These are phyloP conservation scores for Tychaedon coryphoeus DNA, from an alignment of 2,113 vertebrate genomes.

Conservation along the genomic window DNA sequence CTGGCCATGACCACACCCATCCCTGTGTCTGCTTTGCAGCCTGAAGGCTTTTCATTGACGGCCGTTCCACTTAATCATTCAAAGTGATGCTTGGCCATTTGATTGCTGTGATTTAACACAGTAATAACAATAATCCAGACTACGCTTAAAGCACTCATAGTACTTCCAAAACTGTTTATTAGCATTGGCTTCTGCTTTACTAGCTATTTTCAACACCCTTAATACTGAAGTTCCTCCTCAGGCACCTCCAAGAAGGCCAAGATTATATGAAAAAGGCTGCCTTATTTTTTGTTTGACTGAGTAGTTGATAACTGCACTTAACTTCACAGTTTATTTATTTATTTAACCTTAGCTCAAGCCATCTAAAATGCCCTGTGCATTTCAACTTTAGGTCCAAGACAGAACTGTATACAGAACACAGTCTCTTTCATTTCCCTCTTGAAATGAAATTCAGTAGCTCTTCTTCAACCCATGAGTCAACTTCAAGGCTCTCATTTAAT, in stretches of 20 bases:
- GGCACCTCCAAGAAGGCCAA: conserved; percentile 11
- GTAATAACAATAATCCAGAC: conserved; percentile 66
- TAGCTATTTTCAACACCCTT: conserved; percentile 63
- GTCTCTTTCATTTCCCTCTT: not conserved
- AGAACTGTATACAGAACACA: not conserved
- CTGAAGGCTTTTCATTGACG: conserved; percentile 39
- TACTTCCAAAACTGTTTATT: conserved; percentile 67
- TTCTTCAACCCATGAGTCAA: not conserved
- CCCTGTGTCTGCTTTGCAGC: not conserved
- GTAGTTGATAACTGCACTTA: conserved; percentile 41
- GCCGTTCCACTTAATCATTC: conserved; percentile 50
- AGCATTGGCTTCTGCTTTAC: conserved; percentile 69
- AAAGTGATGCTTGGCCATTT: conserved; percentile 50
- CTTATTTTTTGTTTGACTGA: conserved; percentile 27
- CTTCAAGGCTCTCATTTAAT: not conserved
- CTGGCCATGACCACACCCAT: conserved; percentile 34
- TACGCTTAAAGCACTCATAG: conserved; percentile 56
- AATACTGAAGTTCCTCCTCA: conserved; percentile 53
- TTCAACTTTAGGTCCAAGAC: not conserved
- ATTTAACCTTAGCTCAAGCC: conserved; percentile 27
- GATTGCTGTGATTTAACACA: conserved; percentile 66
- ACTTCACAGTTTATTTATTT: conserved; percentile 28
- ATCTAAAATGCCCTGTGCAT: not conserved
- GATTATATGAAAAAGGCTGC: not conserved
- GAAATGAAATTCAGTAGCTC: not conserved